Percentiles rank a stretch among this genome's conserved stretches.
phyloP scores from a whole-genome alignment of 2,888 invertebrate genomes.

The Chironomus riparius region DNA sequence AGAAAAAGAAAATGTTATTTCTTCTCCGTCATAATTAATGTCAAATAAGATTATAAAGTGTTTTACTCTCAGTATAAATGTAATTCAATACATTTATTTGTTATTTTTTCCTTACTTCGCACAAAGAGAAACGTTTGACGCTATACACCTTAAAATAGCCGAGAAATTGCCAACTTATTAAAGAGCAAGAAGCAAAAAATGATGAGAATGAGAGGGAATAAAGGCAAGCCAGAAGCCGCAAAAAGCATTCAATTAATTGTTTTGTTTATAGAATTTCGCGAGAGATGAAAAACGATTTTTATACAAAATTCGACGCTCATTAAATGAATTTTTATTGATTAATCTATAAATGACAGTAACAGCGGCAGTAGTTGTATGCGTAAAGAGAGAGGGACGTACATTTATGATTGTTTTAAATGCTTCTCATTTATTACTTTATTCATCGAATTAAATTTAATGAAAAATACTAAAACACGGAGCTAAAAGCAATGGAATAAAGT shows the following conservation, averaged over 20 bases:
- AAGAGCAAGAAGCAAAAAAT: not conserved
- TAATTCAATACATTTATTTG: too few relatives aligned
- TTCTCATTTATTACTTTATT: not conserved
- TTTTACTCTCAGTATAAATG: too few relatives aligned
- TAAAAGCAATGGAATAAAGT: not conserved
- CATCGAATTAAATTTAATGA: not conserved
- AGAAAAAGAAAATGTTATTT: too few relatives aligned
- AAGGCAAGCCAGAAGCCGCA: not conserved
- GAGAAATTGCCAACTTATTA: not conserved
- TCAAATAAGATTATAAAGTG: too few relatives aligned
- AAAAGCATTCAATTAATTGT: not conserved
- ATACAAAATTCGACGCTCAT: not conserved
- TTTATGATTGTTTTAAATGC: slow-evolving; percentile 5
- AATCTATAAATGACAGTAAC: not conserved
- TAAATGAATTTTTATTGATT: not conserved
- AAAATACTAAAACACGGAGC: not conserved
- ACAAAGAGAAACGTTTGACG: too few relatives aligned
- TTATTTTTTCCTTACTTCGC: too few relatives aligned
- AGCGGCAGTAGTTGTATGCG: not conserved
- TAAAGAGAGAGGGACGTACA: not conserved
- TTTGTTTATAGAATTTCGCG: not conserved
- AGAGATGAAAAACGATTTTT: not conserved
- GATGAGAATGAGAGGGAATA: not conserved
- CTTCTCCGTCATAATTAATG: too few relatives aligned
- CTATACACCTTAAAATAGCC: too few relatives aligned